Percentiles rank a stretch among this genome's conserved stretches.
Evolutionary conservation across 2,113 vertebrate species (phyloP).

Genomic region (Gobio gobio): DNA sequence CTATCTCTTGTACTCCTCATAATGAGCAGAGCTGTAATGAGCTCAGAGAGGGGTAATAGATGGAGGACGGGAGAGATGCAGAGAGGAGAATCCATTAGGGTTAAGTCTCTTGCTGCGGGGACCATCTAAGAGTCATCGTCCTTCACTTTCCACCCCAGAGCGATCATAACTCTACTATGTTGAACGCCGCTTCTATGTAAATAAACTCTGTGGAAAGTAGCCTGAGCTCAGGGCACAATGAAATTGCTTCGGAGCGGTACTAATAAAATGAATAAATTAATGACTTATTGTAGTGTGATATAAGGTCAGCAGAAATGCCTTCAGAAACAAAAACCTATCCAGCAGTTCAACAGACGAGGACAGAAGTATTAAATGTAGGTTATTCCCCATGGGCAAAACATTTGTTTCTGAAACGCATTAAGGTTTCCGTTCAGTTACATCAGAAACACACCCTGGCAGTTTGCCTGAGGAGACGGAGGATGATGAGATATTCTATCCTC

Average conservation of each 20-base stretch:
- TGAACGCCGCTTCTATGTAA: background rate
- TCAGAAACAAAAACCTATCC: background rate
- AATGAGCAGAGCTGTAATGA: slow-evolving; percentile 22
- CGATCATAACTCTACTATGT: slow-evolving; percentile 19
- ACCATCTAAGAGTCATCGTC: background rate
- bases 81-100: slow-evolving; percentile 38
- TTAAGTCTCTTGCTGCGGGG: background rate
- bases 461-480: background rate
- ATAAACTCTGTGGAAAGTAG: background rate
- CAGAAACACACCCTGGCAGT: background rate
- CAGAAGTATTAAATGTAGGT: slow-evolving; percentile 6
- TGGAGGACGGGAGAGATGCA: background rate
- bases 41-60: background rate
- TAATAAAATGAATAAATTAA: slow-evolving; percentile 7
- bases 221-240: background rate
- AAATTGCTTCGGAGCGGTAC: background rate
- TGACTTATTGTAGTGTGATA: background rate
- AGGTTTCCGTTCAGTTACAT: background rate
- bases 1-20: background rate
- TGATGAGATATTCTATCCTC: background rate
- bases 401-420: background rate
- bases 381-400: background rate
- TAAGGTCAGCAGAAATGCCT: background rate
- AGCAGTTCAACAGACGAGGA: background rate
- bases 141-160: background rate